These are phyloP conservation scores for human (Homo sapiens) DNA, from an alignment of 2,113 vertebrate species.

Conservation along the genomic window DNA sequence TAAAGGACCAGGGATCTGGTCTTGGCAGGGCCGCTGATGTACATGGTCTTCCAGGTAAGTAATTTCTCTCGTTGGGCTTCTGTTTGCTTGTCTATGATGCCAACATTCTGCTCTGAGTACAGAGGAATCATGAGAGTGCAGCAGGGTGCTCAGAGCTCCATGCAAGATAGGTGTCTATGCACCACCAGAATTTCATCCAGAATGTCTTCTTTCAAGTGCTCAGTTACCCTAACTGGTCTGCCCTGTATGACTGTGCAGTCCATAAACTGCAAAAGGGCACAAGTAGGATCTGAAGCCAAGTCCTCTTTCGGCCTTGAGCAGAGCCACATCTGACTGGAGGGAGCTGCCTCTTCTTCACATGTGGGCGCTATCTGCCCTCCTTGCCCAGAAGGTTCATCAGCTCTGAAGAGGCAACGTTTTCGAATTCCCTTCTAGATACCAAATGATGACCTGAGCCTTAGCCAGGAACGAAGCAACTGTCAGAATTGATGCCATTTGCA, in stretches of 20 bases:
- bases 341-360: neutral
- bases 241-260: accelerated
- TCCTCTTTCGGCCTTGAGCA: neutral
- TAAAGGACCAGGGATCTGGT: conserved; percentile 28
- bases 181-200: neutral
- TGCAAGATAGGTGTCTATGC: neutral
- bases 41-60: neutral
- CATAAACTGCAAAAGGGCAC: neutral
- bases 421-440: neutral
- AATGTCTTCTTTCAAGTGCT: neutral
- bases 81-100: neutral
- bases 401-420: neutral
- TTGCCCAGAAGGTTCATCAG: neutral
- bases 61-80: conserved; percentile 6
- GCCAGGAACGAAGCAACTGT: neutral
- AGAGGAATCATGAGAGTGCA: neutral
- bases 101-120: neutral
- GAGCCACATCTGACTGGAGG: neutral
- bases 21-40: neutral
- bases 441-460: neutral
- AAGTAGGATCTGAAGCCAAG: neutral
- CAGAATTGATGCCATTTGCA: neutral
- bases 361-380: neutral
- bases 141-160: neutral
- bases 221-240: neutral